These are phyloP conservation scores for Meteorus colon DNA, from an alignment of 2,888 invertebrate genomes.

Conservation along the genomic window DNA sequence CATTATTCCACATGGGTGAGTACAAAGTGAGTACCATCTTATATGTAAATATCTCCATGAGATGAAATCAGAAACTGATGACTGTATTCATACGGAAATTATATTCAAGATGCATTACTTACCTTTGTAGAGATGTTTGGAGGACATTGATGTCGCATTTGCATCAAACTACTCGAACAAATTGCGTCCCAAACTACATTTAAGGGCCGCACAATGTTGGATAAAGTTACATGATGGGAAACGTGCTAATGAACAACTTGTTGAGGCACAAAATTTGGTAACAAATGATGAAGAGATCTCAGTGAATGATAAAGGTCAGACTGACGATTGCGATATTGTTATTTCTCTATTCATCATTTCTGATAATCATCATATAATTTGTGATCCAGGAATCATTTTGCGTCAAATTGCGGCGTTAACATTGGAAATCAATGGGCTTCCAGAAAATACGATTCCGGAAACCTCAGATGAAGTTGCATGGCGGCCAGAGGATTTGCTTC, in stretches of 20 bases:
- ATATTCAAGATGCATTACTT: background rate
- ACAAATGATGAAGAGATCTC: constrained; percentile 50
- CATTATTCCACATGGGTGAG: constrained; percentile 77
- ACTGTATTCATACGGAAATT: background rate
- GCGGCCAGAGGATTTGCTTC: constrained; percentile 73
- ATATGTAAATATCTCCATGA: background rate
- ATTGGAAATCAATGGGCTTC: constrained; percentile 22
- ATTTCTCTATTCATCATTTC: constrained; percentile 21
- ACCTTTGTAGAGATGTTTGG: constrained; percentile 73
- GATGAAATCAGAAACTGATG: background rate
- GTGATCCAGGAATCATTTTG: constrained; percentile 34
- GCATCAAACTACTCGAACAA: constrained; percentile 78
- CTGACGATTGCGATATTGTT: constrained; percentile 50
- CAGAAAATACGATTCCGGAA: constrained; percentile 55
- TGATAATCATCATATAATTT: background rate
- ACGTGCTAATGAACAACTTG: constrained; percentile 67
- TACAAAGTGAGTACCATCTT: constrained; percentile 74
- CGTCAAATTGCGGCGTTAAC: constrained; percentile 25
- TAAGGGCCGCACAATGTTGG: constrained; percentile 80
- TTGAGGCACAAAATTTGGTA: constrained; percentile 45
- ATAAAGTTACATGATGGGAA: constrained; percentile 74
- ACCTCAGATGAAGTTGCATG: constrained; percentile 44
- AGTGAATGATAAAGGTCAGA: constrained; percentile 52
- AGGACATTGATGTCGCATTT: constrained; percentile 79
- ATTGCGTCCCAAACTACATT: constrained; percentile 79